Evolutionary conservation across 2,113 vertebrate genomes (phyloP).

Genomic region (Suricata suricatta): DNA sequence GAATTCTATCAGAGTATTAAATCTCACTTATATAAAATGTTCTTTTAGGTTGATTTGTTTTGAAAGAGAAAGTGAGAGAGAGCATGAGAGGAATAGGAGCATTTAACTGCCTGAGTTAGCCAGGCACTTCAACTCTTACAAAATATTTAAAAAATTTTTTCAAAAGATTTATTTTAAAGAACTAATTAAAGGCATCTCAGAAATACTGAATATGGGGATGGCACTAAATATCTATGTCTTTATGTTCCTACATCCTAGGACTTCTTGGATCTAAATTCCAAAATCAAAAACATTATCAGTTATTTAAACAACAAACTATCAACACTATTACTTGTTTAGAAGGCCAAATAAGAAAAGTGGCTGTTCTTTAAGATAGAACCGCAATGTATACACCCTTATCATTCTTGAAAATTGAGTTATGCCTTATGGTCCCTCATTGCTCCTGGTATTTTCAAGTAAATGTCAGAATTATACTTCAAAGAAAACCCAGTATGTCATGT

Average conservation of each 20-base stretch:
- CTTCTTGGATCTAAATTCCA: neutral
- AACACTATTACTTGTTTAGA: neutral
- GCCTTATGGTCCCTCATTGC: conserved; percentile 5
- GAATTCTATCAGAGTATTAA: neutral
- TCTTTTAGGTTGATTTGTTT: no score
- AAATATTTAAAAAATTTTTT: neutral
- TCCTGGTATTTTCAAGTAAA: conserved; percentile 42
- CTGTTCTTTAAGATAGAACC: conserved; percentile 1
- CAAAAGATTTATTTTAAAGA: neutral
- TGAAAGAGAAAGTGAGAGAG: no score
- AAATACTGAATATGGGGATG: neutral
- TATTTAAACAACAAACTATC: neutral
- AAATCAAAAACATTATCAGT: neutral
- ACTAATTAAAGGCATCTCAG: neutral
- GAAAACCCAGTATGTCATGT: neutral
- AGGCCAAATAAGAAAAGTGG: neutral
- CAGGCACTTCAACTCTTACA: no score
- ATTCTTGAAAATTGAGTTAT: neutral
- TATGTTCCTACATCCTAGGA: neutral
- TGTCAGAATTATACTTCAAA: conserved; percentile 39
- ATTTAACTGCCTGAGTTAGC: no score
- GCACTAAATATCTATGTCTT: neutral
- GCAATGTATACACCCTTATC: neutral
- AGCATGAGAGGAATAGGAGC: no score
- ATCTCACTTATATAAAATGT: no score